Evolutionary conservation across 1,140 invertebrate genomes (phyloP), one percentile per base, ranked within the genome.

Genomic region (Agraylea sexmaculata): DNA sequence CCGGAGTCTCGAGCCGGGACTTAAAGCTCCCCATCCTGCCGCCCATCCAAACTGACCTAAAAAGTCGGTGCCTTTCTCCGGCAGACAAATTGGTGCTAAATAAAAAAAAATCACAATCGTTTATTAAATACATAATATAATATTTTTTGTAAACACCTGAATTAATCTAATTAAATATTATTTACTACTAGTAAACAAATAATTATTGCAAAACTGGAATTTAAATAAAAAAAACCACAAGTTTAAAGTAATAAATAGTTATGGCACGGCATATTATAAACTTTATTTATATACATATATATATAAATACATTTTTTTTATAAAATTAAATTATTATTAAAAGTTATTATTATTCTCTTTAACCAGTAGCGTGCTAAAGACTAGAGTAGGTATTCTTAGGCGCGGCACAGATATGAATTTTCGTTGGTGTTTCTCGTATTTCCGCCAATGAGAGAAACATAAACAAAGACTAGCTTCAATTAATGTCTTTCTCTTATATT

Each of bases 1-100:
- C 12, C 89, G 68, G 29, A 92, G 63, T 51, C 87, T 71, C 1
- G 88, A 93, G 21, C 89, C 89, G 56, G 70, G 68, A 63, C 73
- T 85, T n/a, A 93, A 64, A 4, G 89, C 89, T 17, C 90, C 90
- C 90, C 90, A 94, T 21, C 90, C 90, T 0, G 88, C 87, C 11
- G 87, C 88, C 76, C 87, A 91, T 3, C 87, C 89, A 45, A 84
- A 87, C 58, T 88, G 82, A 4, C 89, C 88, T 7, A 89, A 63
- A 59, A 90, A 93, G 53, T 87, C 86, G 42, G 87, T 82, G 41
- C 84, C 86, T 58, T 88, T 87, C 41, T 87, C 81, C 1, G 90
- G 90, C 29, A 95, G 62, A 62, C 90, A 95, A 50, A 94, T 91
- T 23, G 89, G 89, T 18, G 84, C 79, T 73, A 59, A 8, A 62